Percentiles rank a stretch among this genome's conserved stretches.
Evolutionary conservation across 2,113 vertebrate species (phyloP).

Genomic region (Cyprinus carpio): DNA sequence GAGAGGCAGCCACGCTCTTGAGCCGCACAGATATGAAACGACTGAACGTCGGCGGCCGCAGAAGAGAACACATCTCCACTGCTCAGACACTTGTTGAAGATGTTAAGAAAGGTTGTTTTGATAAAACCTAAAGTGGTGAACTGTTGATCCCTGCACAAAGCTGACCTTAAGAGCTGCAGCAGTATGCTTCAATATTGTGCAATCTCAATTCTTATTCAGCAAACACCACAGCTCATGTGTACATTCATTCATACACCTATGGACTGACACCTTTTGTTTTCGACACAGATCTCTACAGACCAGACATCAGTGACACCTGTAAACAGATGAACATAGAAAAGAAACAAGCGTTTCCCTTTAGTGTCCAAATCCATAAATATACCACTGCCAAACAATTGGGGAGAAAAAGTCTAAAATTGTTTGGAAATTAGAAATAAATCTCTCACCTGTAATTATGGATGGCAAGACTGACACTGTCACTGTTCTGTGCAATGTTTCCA

Average conservation of each 20-base stretch:
- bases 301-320: neutral
- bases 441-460: neutral
- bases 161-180: neutral
- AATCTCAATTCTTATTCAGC: neutral
- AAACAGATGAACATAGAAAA: neutral
- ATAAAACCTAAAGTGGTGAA: neutral
- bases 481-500: neutral
- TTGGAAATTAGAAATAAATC: neutral
- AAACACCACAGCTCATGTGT: neutral
- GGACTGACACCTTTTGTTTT: no score
- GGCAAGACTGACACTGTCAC: neutral
- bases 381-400: neutral
- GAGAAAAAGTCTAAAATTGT: neutral
- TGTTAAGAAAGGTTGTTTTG: neutral
- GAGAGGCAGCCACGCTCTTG: conserved; percentile 44
- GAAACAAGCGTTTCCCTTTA: neutral
- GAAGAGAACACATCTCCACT: conserved; percentile 58
- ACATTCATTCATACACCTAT: neutral
- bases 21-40: conserved; percentile 54
- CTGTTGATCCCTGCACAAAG: neutral
- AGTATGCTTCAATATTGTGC: neutral
- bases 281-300: neutral
- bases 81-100: neutral
- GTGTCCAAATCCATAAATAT: neutral
- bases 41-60: conserved; percentile 48